phyloP scores from a whole-genome alignment of 2,797 vertebrate species.

The Falco peregrinus region DNA sequence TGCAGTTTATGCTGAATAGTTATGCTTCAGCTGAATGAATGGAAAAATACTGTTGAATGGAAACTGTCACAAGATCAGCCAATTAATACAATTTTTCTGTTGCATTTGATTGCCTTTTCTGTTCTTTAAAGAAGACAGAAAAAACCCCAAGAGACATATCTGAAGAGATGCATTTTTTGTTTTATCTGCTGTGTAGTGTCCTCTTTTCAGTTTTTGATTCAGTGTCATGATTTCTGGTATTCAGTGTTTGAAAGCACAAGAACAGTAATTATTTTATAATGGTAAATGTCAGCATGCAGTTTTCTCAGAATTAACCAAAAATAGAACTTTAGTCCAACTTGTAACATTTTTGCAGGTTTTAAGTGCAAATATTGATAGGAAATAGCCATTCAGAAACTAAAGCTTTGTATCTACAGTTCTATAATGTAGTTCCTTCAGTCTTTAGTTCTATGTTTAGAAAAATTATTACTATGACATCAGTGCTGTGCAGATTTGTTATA shows the following conservation, averaged over 20 bases:
- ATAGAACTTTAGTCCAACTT: not conserved
- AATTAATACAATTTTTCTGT: slow-evolving; percentile 31
- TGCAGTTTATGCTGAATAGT: not conserved
- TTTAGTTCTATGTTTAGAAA: not conserved
- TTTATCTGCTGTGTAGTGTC: not conserved
- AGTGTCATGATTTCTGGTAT: not conserved
- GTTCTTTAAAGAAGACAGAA: not conserved
- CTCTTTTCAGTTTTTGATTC: not conserved
- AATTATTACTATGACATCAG: not conserved
- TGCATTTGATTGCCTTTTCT: slow-evolving; percentile 34
- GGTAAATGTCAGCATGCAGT: not conserved
- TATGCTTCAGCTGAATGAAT: not conserved
- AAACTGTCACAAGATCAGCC: not conserved
- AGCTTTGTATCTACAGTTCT: not conserved
- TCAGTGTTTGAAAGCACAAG: not conserved
- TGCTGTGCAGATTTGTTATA: not conserved
- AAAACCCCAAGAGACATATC: not conserved
- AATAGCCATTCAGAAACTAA: not conserved
- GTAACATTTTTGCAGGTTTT: not conserved
- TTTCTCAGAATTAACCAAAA: not conserved
- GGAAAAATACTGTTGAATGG: not conserved
- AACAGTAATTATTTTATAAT: not conserved
- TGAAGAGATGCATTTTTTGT: not conserved
- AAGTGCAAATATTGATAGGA: not conserved
- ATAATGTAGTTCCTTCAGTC: not conserved